Evolutionary conservation across 2,113 vertebrate genomes (phyloP), one percentile per base, ranked within the genome.

Genomic region (Entosphenus tridentatus): DNA sequence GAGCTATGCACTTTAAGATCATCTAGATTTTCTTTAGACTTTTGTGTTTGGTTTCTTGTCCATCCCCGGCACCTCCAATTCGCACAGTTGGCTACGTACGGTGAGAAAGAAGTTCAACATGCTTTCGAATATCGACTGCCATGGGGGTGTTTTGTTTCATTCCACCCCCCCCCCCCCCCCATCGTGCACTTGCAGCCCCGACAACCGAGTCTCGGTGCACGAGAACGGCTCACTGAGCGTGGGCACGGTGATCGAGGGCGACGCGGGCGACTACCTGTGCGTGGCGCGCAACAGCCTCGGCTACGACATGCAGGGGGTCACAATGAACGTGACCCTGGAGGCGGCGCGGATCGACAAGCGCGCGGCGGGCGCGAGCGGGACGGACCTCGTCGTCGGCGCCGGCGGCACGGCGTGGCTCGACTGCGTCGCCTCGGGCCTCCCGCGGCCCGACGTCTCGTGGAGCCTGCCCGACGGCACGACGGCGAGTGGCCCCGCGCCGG

Each of bases 391-490:
- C 57, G 88, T 95, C 57, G 75, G 76, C 2, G 82, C 81, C 0
- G 88, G 87, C 1, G 82, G 81, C 1, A 80, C 84, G 74, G 78
- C 95, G 56, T 83, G 81, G 68, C 86, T 96, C 9, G 88, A 96
- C 75, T 96, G 91, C 8, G 81, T 91, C 68, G 87, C 91, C 1
- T 87, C 85, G 1, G 91, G 91, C 18, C 77, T 88, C 2, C 91
- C 91, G 16, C 74, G 83, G 72, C 91, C 91, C 0, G 82, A 87
- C 70, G 87, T 96, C 74, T 86, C 84, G 39, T 96, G 91, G 91
- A 77, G 82, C 10, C 79, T 96, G 1, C 91, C 91, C 0, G 91
- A 95, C 6, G 91, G 91, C 2, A 87, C 87, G 56, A 83, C 86
- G 83, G 77, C 93, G 56, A 84, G 86, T 76, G 78, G 79, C 0